phyloP scores from a whole-genome alignment of 1,140 invertebrate species.

The Solen grandis region DNA sequence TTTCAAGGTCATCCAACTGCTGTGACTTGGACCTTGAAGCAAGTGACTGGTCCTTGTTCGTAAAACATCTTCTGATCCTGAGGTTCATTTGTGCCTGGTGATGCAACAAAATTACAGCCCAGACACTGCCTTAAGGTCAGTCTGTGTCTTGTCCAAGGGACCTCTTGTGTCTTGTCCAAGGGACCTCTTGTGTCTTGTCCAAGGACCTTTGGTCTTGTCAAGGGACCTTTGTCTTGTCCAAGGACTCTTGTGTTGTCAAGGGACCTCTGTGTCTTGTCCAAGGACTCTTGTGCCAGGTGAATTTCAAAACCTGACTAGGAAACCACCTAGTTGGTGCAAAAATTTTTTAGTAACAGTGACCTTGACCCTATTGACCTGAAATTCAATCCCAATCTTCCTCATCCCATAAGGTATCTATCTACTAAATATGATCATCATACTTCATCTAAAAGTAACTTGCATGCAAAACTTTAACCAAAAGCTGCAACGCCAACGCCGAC shows the following conservation, averaged over 20 bases:
- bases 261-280: neutral
- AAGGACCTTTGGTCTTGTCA: neutral
- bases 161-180: neutral
- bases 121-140: neutral
- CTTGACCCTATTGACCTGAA: too few relatives aligned
- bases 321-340: neutral
- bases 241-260: neutral
- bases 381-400: too few relatives aligned
- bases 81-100: neutral
- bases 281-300: neutral
- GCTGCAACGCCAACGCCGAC: too few relatives aligned
- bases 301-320: neutral
- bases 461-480: too few relatives aligned
- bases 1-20: neutral
- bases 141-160: neutral
- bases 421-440: too few relatives aligned
- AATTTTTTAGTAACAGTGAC: too few relatives aligned
- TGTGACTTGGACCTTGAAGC: too few relatives aligned
- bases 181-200: neutral
- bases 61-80: too few relatives aligned
- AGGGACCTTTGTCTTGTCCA: neutral
- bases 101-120: too few relatives aligned
- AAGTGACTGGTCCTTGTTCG: too few relatives aligned
- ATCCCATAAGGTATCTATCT: too few relatives aligned
- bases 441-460: too few relatives aligned